Evolutionary conservation across 2,888 invertebrate species (phyloP).

Genomic region (Aphrophora alni): DNA sequence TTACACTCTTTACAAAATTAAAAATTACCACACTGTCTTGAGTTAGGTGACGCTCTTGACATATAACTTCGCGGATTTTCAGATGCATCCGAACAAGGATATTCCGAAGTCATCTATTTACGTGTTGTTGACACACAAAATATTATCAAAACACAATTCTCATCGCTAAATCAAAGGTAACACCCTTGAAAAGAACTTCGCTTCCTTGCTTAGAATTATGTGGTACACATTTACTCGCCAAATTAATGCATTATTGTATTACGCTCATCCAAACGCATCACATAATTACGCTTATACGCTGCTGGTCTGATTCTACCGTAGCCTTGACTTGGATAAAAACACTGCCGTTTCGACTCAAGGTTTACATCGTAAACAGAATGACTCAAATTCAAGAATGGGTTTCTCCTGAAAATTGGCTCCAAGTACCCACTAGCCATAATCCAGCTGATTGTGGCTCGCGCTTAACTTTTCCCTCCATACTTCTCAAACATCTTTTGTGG

Average conservation of each 20-base stretch:
- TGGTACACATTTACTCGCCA: constrained; percentile 37
- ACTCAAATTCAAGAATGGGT: constrained; percentile 29
- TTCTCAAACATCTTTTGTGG: constrained; percentile 33
- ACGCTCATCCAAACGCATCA: neutral
- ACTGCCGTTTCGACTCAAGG: constrained; percentile 32
- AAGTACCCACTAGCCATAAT: neutral
- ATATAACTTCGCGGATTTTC: neutral
- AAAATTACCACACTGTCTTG: constrained; percentile 28
- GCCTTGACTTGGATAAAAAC: constrained; percentile 41
- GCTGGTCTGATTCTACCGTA: constrained; percentile 30
- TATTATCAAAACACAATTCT: neutral
- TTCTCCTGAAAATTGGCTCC: neutral
- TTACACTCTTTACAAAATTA: neutral
- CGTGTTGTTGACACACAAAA: neutral
- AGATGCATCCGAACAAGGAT: neutral
- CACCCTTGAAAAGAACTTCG: constrained; percentile 30
- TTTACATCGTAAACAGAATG: constrained; percentile 39
- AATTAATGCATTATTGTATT: constrained; percentile 13
- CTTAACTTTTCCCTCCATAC: constrained; percentile 23
- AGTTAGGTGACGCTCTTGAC: neutral
- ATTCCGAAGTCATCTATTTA: neutral
- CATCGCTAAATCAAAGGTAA: constrained; percentile 37
- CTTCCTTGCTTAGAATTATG: constrained; percentile 43
- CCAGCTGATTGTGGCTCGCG: constrained; percentile 26
- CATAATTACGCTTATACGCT: neutral